phyloP scores from a whole-genome alignment of 2,888 invertebrate genomes.

The Syrphus vitripennis region DNA sequence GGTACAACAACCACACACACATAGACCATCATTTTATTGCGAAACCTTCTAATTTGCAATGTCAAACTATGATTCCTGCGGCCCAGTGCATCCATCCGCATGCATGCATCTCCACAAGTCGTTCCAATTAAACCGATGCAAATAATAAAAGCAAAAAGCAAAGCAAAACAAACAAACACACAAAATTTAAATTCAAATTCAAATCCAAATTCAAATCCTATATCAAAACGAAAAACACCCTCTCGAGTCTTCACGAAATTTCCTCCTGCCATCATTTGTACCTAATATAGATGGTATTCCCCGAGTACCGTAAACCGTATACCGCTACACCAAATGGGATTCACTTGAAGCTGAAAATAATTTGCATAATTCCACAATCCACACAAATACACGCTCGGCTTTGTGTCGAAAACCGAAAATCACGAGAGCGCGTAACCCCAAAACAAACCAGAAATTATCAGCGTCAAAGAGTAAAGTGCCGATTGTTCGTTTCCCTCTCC shows the following conservation, averaged over 20 bases:
- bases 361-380: constrained; percentile 51
- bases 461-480: constrained; percentile 16
- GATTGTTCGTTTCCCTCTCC: background rate
- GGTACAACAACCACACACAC: background rate
- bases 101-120: constrained; percentile 1
- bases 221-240: constrained; percentile 9
- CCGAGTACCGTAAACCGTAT: background rate
- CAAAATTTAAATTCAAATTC: background rate
- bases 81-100: background rate
- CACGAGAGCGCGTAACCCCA: constrained; percentile 27
- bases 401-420: constrained; percentile 30
- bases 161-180: background rate
- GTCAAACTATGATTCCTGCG: constrained; percentile 8
- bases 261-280: background rate
- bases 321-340: constrained; percentile 28
- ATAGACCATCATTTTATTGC: background rate
- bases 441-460: constrained; percentile 56
- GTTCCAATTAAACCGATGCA: constrained; percentile 7
- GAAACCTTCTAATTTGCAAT: constrained; percentile 27
- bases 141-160: background rate
- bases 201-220: constrained; percentile 1
- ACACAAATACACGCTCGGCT: background rate
- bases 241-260: background rate
- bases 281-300: background rate
- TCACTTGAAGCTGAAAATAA: constrained; percentile 34